A percentile compares a stretch with the other conserved stretches of the same genome.
Evolutionary conservation across 2,888 invertebrate genomes (phyloP).

Genomic region (Malthinus flaveolus): DNA sequence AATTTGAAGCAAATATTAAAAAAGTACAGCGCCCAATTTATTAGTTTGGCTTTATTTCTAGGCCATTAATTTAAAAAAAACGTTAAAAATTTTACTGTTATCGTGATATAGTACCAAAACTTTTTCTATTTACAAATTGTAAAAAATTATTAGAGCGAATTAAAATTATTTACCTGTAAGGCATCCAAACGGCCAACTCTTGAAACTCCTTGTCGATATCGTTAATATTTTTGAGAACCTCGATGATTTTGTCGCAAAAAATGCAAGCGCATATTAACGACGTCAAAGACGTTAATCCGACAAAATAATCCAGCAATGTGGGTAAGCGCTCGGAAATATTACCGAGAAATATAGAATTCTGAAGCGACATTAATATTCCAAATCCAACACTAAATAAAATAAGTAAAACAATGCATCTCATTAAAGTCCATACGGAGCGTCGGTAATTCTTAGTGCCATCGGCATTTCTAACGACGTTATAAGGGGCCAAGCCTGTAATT

Average conservation of each 20-base stretch:
- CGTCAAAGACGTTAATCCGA: conserved; percentile 23
- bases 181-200: conserved; percentile 35
- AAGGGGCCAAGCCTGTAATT: conserved; percentile 27
- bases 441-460: conserved; percentile 11
- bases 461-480: conserved; percentile 16
- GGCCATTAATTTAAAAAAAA: no score
- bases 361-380: not conserved
- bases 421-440: conserved; percentile 8
- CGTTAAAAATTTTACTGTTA: no score
- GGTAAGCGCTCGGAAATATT: conserved; percentile 27
- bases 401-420: conserved; percentile 12
- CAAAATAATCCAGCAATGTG: conserved; percentile 32
- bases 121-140: no score
- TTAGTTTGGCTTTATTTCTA: no score
- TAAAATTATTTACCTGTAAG: conserved; percentile 37
- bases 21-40: no score
- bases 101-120: no score
- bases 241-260: conserved; percentile 35
- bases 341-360: conserved; percentile 8
- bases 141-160: not conserved
- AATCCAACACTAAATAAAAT: conserved; percentile 5
- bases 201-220: conserved; percentile 36
- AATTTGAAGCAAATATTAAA: no score
- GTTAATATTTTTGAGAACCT: conserved; percentile 34
- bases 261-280: conserved; percentile 31